Evolutionary conservation across 2,888 invertebrate species (phyloP).

Genomic region (Lasioglossum oenotherae): DNA sequence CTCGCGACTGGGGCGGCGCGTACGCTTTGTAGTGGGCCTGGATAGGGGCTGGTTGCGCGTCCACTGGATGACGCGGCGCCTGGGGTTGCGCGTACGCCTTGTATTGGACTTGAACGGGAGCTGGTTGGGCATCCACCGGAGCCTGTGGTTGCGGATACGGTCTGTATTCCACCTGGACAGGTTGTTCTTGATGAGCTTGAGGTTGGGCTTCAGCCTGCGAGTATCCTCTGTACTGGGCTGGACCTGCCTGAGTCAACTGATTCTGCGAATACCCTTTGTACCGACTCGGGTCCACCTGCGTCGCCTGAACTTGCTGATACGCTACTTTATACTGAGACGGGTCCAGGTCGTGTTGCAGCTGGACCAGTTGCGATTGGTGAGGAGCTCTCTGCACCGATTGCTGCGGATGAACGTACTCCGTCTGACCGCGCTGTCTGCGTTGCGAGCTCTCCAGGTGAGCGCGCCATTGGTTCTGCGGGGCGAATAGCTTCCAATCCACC

Average conservation of each 20-base stretch:
- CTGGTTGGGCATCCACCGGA: not conserved
- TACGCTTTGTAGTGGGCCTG: constrained; percentile 15
- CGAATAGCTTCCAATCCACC: constrained; percentile 77
- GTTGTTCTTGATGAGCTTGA: not conserved
- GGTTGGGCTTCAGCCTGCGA: not conserved
- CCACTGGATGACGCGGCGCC: not conserved
- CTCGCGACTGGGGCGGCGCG: not conserved
- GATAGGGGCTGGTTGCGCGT: not conserved
- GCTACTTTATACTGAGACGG: not conserved
- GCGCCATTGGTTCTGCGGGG: constrained; percentile 74
- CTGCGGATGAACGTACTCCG: constrained; percentile 15
- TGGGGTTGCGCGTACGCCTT: constrained; percentile 19
- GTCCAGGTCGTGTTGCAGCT: not conserved
- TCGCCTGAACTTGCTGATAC: not conserved
- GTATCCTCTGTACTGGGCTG: not conserved
- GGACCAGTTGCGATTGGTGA: constrained; percentile 25
- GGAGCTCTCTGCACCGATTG: constrained; percentile 23
- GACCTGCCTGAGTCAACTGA: not conserved
- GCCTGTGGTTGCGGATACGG: not conserved
- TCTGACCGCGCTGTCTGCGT: constrained; percentile 68
- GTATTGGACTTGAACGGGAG: not conserved
- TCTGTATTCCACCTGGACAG: not conserved
- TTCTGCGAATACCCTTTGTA: not conserved
- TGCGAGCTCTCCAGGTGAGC: constrained; percentile 66
- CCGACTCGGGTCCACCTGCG: not conserved